Evolutionary conservation across 2,113 vertebrate genomes (phyloP), one percentile per base, ranked within the genome.

Genomic region (Tonatia bakeri): DNA sequence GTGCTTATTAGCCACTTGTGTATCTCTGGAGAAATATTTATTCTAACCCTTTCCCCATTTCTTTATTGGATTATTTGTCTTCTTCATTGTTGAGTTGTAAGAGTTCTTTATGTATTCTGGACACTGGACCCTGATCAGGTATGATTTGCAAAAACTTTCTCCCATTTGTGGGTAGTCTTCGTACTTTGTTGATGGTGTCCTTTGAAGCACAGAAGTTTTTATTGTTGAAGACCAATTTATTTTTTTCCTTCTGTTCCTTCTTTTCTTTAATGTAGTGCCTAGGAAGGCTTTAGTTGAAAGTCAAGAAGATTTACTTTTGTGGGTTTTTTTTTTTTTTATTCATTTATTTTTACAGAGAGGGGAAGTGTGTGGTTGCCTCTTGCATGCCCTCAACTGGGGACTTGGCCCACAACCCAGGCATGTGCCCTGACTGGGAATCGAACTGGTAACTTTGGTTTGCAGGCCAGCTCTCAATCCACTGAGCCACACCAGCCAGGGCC

Each of bases 191-290:
- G 52, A 83, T 82, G 36, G 5, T 94, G 26, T 70, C 26, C 10
- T 87, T 80, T 88, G 72, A 91, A 91, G 5, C 24, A 52, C 28
- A 75, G 38, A 43, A 38, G 19, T 90, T 94, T 77, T 92, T 92
- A 76, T 83, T 90, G 20, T 85, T 94, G 69, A 22, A 88, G 83
- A 40, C 36, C 75, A 45, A 5, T 80, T 47, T 85, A 38, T 61
- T 61, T 67, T 82, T 96, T 64, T 70, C 54, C 26, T 93, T 90
- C 64, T 82, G 33, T 94, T 95, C 20, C n/a, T 83, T 90, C 7
- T 92, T 33, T 43, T 86, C 81, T 86, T 54, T 67, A 43, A 80
- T 76, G 16, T 75, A 43, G 22, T 65, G 50, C 85, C 65, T 89
- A 80, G 67, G 67, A 93, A 65, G 24, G 40, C n/a, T 85, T 94